phyloP scores from a whole-genome alignment of 2,113 vertebrate species.

The Elephas maximus region DNA sequence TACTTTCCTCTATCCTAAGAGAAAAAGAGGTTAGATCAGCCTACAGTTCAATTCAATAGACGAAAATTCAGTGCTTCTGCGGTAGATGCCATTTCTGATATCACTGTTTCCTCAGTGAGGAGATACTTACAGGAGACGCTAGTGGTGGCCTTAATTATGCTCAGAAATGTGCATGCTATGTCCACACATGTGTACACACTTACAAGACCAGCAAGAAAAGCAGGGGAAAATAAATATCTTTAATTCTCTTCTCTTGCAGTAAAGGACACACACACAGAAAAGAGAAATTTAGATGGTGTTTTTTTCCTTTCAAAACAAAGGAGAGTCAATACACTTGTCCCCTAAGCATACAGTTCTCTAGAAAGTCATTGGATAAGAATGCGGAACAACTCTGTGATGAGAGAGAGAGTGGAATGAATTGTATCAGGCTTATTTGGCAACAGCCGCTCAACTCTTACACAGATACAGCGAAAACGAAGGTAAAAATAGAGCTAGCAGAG shows the following conservation, averaged over 20 bases:
- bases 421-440: background rate
- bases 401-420: background rate
- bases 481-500: background rate
- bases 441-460: background rate
- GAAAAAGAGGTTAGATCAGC: background rate
- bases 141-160: background rate
- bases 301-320: slow-evolving; percentile 15
- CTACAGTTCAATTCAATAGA: background rate
- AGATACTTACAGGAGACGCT: background rate
- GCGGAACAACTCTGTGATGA: background rate
- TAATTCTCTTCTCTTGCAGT: background rate
- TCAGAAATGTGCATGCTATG: background rate
- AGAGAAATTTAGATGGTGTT: background rate
- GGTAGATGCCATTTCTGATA: background rate
- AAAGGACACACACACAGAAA: background rate
- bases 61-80: background rate
- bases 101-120: background rate
- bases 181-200: too few species aligned
- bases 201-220: too few species aligned
- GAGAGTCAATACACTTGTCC: background rate
- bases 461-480: background rate
- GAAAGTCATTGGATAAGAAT: background rate
- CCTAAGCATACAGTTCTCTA: background rate
- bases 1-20: background rate
- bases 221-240: background rate